Percentiles rank a stretch among this genome's conserved stretches.
These are phyloP conservation scores for Gnathonemus longibarbis DNA, from an alignment of 2,113 vertebrate genomes.

Conservation along the genomic window DNA sequence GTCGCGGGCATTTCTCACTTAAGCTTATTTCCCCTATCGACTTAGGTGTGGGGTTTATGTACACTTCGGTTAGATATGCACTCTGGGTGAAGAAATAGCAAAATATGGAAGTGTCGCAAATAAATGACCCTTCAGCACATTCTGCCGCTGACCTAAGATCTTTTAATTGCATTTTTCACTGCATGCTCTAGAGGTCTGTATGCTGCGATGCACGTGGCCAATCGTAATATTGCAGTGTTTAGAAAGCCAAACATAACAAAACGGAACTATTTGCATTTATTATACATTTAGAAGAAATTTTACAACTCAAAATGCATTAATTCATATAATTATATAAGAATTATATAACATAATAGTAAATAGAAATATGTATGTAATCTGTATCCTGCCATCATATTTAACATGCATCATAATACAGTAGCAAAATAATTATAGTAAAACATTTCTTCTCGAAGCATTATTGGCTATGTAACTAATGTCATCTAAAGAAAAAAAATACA, in stretches of 20 bases:
- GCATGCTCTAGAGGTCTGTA: neutral
- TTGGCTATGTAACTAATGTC: no score
- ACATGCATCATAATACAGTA: no score
- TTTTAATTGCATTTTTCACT: neutral
- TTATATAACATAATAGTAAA: no score
- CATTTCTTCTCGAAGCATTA: no score
- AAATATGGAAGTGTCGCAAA: neutral
- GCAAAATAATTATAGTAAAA: no score
- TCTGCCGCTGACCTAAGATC: neutral
- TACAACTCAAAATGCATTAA: neutral
- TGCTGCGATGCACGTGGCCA: no score
- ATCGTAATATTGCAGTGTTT: neutral
- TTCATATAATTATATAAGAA: no score
- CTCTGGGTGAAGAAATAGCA: neutral
- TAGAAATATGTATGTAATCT: no score
- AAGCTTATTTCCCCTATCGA: neutral
- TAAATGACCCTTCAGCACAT: neutral
- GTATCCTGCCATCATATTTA: no score
- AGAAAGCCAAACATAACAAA: neutral
- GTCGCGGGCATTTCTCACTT: neutral
- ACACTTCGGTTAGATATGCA: neutral
- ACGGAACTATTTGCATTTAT: neutral
- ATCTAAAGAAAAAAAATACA: no score
- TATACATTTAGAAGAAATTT: neutral
- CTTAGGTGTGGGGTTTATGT: neutral